These are phyloP conservation scores for Porites rus DNA, from an alignment of 92 coral and sea anemone genomes.

Conservation along the genomic window DNA sequence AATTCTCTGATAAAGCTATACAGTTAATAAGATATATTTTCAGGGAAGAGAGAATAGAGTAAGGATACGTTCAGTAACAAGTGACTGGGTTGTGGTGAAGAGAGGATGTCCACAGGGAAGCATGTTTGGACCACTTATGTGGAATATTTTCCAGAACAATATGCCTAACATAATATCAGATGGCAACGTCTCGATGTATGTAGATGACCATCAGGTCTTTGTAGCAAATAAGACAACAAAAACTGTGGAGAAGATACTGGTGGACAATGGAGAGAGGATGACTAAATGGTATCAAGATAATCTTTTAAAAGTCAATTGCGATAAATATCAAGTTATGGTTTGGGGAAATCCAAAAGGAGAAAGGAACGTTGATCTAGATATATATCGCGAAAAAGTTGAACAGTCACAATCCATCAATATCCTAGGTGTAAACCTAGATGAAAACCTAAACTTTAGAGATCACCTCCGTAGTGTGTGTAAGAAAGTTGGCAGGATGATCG, in stretches of 20 bases:
- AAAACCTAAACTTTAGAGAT: conserved; percentile 10
- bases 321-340: neutral
- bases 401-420: conserved; percentile 1
- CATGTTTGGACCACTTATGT: conserved; percentile 12
- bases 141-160: conserved; percentile 8
- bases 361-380: neutral
- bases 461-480: conserved; percentile 1
- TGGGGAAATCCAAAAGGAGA: neutral
- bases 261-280: neutral
- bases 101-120: conserved; percentile 23
- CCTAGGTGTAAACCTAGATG: conserved; percentile 2
- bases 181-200: neutral
- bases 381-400: neutral
- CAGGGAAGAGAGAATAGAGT: conserved; percentile 17
- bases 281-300: neutral
- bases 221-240: neutral
- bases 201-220: neutral
- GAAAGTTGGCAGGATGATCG: neutral
- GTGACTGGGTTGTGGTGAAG: conserved; percentile 32
- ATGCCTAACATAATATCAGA: conserved; percentile 32
- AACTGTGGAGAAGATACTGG: neutral
- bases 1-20: conserved; percentile 22
- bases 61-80: conserved; percentile 13
- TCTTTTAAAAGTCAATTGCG: too few relatives aligned
- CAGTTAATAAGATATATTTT: conserved; percentile 11